These are phyloP conservation scores for Leptoclinus maculatus DNA, from an alignment of 2,797 vertebrate species.

Conservation along the genomic window DNA sequence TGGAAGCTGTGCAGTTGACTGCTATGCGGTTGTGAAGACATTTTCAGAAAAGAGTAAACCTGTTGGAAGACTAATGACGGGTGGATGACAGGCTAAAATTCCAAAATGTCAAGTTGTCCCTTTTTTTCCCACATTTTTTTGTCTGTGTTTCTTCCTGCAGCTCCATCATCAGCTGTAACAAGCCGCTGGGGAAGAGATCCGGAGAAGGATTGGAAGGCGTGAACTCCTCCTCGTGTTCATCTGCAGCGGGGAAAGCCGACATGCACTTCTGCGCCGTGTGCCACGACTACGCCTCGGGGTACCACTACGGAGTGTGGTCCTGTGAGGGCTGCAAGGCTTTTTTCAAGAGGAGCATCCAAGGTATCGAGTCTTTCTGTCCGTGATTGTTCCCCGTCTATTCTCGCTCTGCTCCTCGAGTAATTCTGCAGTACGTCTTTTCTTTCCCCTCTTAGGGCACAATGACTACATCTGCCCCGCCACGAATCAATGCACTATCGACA, in stretches of 20 bases:
- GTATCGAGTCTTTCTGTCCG: conserved; percentile 67
- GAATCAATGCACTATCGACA: conserved; percentile 98
- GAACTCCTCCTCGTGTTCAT: conserved; percentile 72
- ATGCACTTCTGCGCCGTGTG: conserved; percentile 96
- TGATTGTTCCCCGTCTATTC: not conserved
- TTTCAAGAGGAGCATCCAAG: conserved; percentile 98
- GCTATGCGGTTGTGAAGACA: conserved; percentile 15
- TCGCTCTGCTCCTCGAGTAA: not conserved
- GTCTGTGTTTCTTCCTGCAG: conserved; percentile 43
- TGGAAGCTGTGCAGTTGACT: conserved; percentile 14
- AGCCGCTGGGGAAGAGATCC: conserved; percentile 66
- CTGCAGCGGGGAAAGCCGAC: conserved; percentile 82
- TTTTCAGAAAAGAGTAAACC: conserved; percentile 5
- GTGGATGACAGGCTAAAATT: conserved; percentile 18
- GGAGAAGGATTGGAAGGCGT: conserved; percentile 67
- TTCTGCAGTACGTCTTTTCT: not conserved
- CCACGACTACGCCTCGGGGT: conserved; percentile 95
- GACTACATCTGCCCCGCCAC: conserved; percentile 99
- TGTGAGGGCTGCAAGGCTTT: conserved; percentile 99
- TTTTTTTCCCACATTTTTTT: conserved; percentile 15
- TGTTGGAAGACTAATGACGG: conserved; percentile 19
- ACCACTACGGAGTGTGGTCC: conserved; percentile 98
- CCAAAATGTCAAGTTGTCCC: conserved; percentile 64
- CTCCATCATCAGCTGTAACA: conserved; percentile 67
- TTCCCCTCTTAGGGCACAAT: conserved; percentile 88